These are phyloP conservation scores for Brachionus sp. DNA, from an alignment of 1,140 invertebrate species.

Conservation along the genomic window DNA sequence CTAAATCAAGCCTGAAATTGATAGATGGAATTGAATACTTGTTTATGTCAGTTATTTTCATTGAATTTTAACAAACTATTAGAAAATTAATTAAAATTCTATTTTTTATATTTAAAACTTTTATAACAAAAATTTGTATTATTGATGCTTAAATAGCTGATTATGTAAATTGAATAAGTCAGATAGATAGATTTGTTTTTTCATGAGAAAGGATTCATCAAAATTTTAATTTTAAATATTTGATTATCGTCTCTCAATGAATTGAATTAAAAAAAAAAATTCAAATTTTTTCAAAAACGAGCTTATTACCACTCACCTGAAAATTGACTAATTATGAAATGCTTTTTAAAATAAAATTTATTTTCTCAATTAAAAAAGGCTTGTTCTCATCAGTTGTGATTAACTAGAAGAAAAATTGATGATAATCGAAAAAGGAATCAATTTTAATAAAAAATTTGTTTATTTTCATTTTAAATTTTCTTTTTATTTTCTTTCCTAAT, in stretches of 20 bases:
- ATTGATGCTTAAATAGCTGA: background rate
- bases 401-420: background rate
- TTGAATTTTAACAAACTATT: background rate
- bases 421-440: background rate
- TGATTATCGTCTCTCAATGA: no score
- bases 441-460: background rate
- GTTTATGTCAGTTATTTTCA: background rate
- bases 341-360: background rate
- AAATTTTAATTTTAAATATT: background rate
- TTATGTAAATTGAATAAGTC: background rate
- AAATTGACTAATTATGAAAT: background rate
- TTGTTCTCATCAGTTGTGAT: background rate
- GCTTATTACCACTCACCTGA: background rate
- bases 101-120: background rate
- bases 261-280: no score
- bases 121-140: background rate
- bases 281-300: background rate
- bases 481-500: background rate
- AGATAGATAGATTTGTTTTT: background rate
- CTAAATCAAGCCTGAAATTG: background rate
- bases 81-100: background rate
- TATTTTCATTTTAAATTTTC: background rate
- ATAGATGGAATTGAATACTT: background rate
- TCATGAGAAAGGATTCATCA: background rate
- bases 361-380: background rate